Evolutionary conservation across 1,140 invertebrate species (phyloP).

Genomic region (Aphelinus atriplicis): DNA sequence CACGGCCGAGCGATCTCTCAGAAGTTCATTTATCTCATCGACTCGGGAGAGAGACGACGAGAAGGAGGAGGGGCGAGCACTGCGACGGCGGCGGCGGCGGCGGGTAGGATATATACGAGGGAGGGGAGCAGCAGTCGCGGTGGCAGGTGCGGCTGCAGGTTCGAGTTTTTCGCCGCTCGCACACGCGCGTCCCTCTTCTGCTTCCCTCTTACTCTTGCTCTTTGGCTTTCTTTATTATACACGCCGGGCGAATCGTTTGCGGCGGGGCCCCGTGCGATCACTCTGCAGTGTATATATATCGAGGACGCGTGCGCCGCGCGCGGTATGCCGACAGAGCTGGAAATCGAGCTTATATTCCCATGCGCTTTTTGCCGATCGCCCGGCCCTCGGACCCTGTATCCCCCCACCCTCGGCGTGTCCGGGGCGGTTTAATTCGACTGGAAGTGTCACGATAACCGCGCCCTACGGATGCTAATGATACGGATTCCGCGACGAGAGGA

Average conservation of each 20-base stretch:
- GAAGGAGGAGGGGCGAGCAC: not conserved
- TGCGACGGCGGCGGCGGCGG: too few species aligned
- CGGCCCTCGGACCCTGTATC: too few species aligned
- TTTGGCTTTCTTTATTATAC: slow-evolving; percentile 28
- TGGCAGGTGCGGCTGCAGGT: slow-evolving; percentile 34
- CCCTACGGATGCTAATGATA: too few species aligned
- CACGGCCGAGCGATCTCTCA: slow-evolving; percentile 14
- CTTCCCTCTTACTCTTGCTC: not conserved
- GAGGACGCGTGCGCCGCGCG: too few species aligned
- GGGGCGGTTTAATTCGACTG: too few species aligned
- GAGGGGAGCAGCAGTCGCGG: not conserved
- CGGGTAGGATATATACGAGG: too few species aligned
- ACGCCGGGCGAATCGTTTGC: slow-evolving; percentile 7
- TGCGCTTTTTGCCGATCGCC: too few species aligned
- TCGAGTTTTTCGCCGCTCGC: slow-evolving; percentile 37
- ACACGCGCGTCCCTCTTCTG: not conserved
- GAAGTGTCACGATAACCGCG: too few species aligned
- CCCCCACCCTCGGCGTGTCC: too few species aligned
- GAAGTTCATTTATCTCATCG: slow-evolving; percentile 39
- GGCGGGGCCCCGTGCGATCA: too few species aligned
- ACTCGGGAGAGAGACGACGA: not conserved
- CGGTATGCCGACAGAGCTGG: slow-evolving; percentile 18
- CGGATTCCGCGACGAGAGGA: too few species aligned
- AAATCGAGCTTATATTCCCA: slow-evolving; percentile 9
- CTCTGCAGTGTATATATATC: too few species aligned